These are phyloP conservation scores for Fratercula arctica DNA, from an alignment of 2,797 vertebrate species.

Conservation along the genomic window DNA sequence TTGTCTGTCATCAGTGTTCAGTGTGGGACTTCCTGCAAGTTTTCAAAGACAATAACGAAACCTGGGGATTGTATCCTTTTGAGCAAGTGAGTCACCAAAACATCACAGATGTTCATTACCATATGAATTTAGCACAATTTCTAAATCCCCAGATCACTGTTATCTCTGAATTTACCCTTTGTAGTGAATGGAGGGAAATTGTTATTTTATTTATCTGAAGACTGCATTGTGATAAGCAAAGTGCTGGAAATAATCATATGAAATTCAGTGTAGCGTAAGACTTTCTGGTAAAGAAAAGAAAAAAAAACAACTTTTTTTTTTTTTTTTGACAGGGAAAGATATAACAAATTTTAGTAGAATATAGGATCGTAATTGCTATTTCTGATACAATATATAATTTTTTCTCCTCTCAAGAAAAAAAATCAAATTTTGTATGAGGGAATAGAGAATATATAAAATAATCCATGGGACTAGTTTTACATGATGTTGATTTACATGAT, in stretches of 20 bases:
- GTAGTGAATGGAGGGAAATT: constrained; percentile 65
- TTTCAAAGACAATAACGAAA: constrained; percentile 69
- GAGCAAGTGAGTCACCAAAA: constrained; percentile 69
- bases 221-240: constrained; percentile 66
- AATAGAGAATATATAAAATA: not conserved
- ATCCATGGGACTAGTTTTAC: not conserved
- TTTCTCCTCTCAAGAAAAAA: constrained; percentile 5
- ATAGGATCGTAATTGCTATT: not conserved
- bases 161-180: constrained; percentile 71
- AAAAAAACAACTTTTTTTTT: not conserved
- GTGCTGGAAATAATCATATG: constrained; percentile 63
- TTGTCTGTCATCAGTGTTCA: constrained; percentile 33
- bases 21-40: constrained; percentile 56
- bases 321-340: not conserved
- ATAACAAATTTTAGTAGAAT: not conserved
- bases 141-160: constrained; percentile 71
- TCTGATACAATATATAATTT: not conserved
- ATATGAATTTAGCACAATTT: constrained; percentile 79
- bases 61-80: constrained; percentile 71
- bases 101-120: constrained; percentile 81
- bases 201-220: constrained; percentile 77
- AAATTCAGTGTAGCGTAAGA: constrained; percentile 37
- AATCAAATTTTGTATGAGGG: not conserved
- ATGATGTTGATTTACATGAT: not conserved
- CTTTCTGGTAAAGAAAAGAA: not conserved